phyloP scores from a whole-genome alignment of 2,113 vertebrate species.

The Microcebus ravelobensis region DNA sequence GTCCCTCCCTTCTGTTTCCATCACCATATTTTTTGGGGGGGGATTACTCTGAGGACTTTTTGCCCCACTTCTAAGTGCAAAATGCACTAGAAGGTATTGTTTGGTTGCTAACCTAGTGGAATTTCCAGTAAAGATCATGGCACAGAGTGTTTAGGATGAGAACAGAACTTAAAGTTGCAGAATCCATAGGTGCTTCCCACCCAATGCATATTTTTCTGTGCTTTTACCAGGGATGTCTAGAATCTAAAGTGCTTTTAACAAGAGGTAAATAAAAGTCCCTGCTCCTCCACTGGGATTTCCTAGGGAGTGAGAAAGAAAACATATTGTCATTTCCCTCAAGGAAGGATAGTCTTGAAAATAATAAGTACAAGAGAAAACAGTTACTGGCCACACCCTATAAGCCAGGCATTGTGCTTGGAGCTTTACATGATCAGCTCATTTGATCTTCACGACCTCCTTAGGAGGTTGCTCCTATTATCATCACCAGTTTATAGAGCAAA shows the following conservation, averaged over 20 bases:
- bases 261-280: not conserved
- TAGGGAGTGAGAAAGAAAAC: not conserved
- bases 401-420: too few species aligned
- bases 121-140: not conserved
- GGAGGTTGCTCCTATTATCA: not conserved
- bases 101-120: not conserved
- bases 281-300: not conserved
- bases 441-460: rapidly evolving
- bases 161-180: not conserved
- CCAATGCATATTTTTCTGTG: not conserved
- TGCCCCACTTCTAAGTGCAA: not conserved
- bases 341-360: not conserved
- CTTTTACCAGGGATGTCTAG: not conserved
- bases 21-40: not conserved
- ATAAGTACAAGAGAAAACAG: too few species aligned
- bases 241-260: not conserved
- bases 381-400: not conserved
- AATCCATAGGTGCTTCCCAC: not conserved
- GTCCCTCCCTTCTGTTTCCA: not conserved
- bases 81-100: not conserved
- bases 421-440: not conserved
- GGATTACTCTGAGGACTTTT: not conserved
- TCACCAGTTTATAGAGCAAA: not conserved
- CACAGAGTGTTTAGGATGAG: not conserved
- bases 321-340: not conserved